A percentile compares a stretch with the other conserved stretches of the same genome.
Evolutionary conservation across 2,113 vertebrate genomes (phyloP).

Genomic region (Odontesthes bonariensis): DNA sequence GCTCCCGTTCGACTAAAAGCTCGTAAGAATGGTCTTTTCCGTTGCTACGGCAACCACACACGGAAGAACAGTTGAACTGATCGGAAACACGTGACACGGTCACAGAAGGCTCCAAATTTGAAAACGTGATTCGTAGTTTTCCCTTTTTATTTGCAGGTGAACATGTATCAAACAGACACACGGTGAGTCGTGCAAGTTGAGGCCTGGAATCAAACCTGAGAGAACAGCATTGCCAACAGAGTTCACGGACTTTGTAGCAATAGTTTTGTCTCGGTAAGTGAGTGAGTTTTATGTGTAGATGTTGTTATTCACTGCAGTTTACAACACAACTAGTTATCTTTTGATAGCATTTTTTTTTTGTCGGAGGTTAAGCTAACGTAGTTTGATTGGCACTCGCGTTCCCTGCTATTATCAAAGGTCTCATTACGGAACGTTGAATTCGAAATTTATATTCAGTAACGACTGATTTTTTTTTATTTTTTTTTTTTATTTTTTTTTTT

Average conservation of each 20-base stretch:
- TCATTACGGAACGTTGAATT: no score
- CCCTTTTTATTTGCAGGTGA: background rate
- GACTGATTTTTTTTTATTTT: no score
- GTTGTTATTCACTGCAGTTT: background rate
- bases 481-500: no score
- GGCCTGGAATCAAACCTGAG: background rate
- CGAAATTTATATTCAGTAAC: no score
- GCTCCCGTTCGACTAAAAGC: background rate
- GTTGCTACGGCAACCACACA: slow-evolving; percentile 58
- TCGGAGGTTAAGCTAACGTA: background rate
- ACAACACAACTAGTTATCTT: no score
- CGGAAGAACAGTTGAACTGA: background rate
- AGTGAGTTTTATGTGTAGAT: background rate
- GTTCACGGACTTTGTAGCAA: background rate
- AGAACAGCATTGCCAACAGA: background rate
- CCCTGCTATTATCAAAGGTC: background rate
- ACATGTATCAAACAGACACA: slow-evolving; percentile 8
- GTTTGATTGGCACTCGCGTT: background rate
- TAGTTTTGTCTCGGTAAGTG: background rate
- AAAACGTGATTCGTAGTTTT: slow-evolving; percentile 50
- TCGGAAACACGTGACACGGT: slow-evolving; percentile 59
- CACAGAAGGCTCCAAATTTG: slow-evolving; percentile 72
- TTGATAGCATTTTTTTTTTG: no score
- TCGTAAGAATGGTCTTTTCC: background rate
- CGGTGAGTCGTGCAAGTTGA: background rate